Evolutionary conservation across 1,140 invertebrate species (phyloP).

Genomic region (Drosophila repletoides): DNA sequence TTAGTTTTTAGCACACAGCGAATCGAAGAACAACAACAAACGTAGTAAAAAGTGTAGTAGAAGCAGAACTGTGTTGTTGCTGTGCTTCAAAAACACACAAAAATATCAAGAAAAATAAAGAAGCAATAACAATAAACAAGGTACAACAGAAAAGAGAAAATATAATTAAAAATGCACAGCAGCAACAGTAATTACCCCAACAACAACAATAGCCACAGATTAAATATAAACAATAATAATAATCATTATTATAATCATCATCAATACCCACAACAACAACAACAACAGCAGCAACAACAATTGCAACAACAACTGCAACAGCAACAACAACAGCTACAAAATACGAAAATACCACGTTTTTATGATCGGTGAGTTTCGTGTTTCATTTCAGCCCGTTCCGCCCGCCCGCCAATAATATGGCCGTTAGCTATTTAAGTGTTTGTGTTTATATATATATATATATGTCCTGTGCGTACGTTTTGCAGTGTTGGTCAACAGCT

Average conservation of each 20-base stretch:
- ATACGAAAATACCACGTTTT: constrained; percentile 40
- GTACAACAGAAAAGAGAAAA: background rate
- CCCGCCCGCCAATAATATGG: too few relatives aligned
- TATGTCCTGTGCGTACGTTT: too few relatives aligned
- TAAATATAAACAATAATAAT: constrained; percentile 22
- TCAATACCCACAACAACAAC: constrained; percentile 2
- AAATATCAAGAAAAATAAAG: background rate
- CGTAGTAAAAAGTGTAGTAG: constrained; percentile 19
- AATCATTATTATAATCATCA: constrained; percentile 24
- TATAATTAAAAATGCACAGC: constrained; percentile 40
- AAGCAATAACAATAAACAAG: background rate
- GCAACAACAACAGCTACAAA: constrained; percentile 21
- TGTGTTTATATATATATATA: too few relatives aligned
- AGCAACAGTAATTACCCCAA: constrained; percentile 33
- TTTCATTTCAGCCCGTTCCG: too few relatives aligned
- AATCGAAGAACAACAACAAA: constrained; percentile 16
- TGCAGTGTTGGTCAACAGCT: too few relatives aligned
- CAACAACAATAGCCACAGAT: constrained; percentile 25
- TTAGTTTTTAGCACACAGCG: background rate
- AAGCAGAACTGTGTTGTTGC: too few relatives aligned
- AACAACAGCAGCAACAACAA: background rate
- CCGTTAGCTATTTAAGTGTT: too few relatives aligned
- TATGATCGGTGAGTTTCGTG: constrained; percentile 47
- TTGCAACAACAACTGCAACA: constrained; percentile 11
- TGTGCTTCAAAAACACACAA: background rate